phyloP scores from a whole-genome alignment of 2,113 vertebrate genomes.

The Trinectes maculatus region DNA sequence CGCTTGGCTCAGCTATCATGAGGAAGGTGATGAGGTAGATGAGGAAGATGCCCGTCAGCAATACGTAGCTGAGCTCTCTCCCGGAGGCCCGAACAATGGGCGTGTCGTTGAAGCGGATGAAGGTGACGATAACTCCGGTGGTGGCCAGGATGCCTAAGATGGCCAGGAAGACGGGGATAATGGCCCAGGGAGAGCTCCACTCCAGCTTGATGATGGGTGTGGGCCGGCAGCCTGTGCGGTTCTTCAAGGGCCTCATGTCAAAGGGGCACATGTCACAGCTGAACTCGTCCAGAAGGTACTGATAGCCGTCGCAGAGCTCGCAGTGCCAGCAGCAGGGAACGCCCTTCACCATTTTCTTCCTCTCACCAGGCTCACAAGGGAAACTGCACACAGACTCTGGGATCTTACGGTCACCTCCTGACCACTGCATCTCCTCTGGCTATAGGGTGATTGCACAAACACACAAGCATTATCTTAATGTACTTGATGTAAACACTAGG shows the following conservation, averaged over 20 bases:
- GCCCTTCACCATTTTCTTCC: conserved; percentile 88
- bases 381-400: conserved; percentile 88
- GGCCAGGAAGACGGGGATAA: conserved; percentile 84
- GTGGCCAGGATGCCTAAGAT: conserved; percentile 86
- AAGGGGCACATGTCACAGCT: conserved; percentile 84
- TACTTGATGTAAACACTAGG: neutral
- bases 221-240: conserved; percentile 83
- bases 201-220: conserved; percentile 86
- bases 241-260: conserved; percentile 80
- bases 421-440: conserved; percentile 89
- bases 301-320: conserved; percentile 86
- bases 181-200: conserved; percentile 86
- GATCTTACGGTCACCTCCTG: conserved; percentile 75
- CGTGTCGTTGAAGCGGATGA: conserved; percentile 85
- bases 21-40: conserved; percentile 85
- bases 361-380: conserved; percentile 83
- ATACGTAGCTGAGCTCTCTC: conserved; percentile 87
- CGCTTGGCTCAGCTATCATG: conserved; percentile 82
- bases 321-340: conserved; percentile 89
- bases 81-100: conserved; percentile 88
- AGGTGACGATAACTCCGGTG: conserved; percentile 78
- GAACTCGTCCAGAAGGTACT: conserved; percentile 83
- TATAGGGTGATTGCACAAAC: conserved; percentile 46
- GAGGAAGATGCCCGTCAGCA: conserved; percentile 81
- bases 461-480: conserved; percentile 5